phyloP scores from a whole-genome alignment of 1,140 invertebrate genomes.

The Hyposmocoma kahamanoa region DNA sequence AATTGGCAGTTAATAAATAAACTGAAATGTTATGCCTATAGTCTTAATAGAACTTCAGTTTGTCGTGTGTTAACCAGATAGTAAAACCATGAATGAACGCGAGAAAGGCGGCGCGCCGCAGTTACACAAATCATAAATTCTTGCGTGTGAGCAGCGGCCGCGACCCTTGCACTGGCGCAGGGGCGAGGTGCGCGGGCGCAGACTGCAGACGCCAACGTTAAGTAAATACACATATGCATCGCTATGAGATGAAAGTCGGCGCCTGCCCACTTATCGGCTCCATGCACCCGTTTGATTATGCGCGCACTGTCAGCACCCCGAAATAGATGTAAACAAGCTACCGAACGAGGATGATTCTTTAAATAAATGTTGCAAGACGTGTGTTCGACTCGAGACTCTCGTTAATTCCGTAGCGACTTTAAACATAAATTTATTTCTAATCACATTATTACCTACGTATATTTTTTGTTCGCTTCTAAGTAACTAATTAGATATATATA shows the following conservation, averaged over 20 bases:
- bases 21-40: too few relatives aligned
- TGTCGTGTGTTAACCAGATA: not conserved
- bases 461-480: too few relatives aligned
- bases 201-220: not conserved
- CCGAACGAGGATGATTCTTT: not conserved
- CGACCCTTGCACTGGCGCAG: constrained; percentile 9
- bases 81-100: not conserved
- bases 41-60: too few relatives aligned
- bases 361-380: too few relatives aligned
- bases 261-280: constrained; percentile 59
- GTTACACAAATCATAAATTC: not conserved
- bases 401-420: too few relatives aligned
- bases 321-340: constrained; percentile 44
- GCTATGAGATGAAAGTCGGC: constrained; percentile 55
- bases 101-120: not conserved
- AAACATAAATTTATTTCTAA: too few relatives aligned
- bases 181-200: constrained; percentile 15
- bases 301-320: constrained; percentile 53
- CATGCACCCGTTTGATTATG: constrained; percentile 48
- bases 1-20: too few relatives aligned
- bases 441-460: too few relatives aligned
- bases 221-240: constrained; percentile 26
- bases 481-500: too few relatives aligned
- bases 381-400: too few relatives aligned
- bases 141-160: not conserved